phyloP scores from a whole-genome alignment of 2,888 invertebrate species.

The Ctenicera cuprea region DNA sequence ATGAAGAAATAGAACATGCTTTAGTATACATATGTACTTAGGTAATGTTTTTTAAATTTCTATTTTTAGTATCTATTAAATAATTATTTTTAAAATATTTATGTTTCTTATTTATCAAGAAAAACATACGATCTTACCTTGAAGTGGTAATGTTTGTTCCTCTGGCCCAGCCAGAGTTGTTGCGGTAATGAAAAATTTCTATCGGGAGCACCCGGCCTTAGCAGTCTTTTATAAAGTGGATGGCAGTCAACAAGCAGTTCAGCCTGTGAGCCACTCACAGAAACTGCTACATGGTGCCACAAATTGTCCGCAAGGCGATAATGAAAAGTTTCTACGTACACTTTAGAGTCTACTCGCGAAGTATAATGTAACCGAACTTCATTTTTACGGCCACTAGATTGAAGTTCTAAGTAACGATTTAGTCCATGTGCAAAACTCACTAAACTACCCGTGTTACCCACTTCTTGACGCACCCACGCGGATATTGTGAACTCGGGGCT shows the following conservation, averaged over 20 bases:
- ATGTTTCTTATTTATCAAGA: too few relatives aligned
- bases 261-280: constrained; percentile 88
- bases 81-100: too few relatives aligned
- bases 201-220: constrained; percentile 82
- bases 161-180: constrained; percentile 91
- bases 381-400: constrained; percentile 91
- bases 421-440: constrained; percentile 88
- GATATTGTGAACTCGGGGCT: constrained; percentile 89
- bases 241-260: constrained; percentile 92
- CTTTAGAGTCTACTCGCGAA: constrained; percentile 78
- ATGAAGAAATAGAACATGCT: too few relatives aligned
- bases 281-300: constrained; percentile 91
- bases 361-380: constrained; percentile 91
- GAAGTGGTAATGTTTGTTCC: constrained; percentile 90
- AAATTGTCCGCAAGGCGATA: constrained; percentile 90
- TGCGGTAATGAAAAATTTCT: constrained; percentile 85
- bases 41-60: too few relatives aligned
- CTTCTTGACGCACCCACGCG: constrained; percentile 86
- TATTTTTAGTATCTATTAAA: too few relatives aligned
- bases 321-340: constrained; percentile 90
- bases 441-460: constrained; percentile 88
- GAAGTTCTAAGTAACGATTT: constrained; percentile 92
- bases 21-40: too few relatives aligned
- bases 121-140: constrained; percentile 87
- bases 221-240: constrained; percentile 87